Evolutionary conservation across 1,140 invertebrate species (phyloP).

Genomic region (Cydia fagiglandana): DNA sequence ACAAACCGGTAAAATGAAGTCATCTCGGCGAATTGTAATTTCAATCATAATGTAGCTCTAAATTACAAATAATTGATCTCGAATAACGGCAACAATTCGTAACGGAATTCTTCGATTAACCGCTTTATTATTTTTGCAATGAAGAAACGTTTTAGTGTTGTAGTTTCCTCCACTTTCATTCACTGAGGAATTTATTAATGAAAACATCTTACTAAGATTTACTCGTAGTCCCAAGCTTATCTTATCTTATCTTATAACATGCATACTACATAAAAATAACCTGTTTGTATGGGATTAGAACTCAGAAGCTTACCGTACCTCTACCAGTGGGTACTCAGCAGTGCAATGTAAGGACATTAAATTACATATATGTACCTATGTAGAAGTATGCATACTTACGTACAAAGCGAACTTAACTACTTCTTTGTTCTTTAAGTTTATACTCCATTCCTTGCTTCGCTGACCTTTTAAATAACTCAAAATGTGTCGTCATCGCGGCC

Average conservation of each 20-base stretch:
- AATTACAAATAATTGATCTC: slow-evolving; percentile 7
- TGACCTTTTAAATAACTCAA: not conserved
- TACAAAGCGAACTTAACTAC: not conserved
- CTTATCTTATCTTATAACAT: too few relatives aligned
- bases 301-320: too few relatives aligned
- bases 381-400: too few relatives aligned
- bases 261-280: not conserved
- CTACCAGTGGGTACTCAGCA: too few relatives aligned
- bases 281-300: too few relatives aligned
- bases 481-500: slow-evolving; percentile 2
- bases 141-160: not conserved
- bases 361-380: too few relatives aligned
- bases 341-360: too few relatives aligned
- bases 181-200: not conserved
- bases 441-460: not conserved
- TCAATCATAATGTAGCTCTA: slow-evolving; percentile 1
- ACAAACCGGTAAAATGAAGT: not conserved
- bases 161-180: slow-evolving; percentile 1
- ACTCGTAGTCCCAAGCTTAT: too few relatives aligned
- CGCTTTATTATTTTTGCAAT: not conserved
- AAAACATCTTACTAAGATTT: too few relatives aligned
- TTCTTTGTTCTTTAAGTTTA: not conserved
- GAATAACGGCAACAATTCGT: slow-evolving; percentile 2
- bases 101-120: not conserved
- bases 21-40: not conserved